Base-by-base conservation (phyloP, 2,888 invertebrate genomes). In the Microchrysa polita region DNA sequence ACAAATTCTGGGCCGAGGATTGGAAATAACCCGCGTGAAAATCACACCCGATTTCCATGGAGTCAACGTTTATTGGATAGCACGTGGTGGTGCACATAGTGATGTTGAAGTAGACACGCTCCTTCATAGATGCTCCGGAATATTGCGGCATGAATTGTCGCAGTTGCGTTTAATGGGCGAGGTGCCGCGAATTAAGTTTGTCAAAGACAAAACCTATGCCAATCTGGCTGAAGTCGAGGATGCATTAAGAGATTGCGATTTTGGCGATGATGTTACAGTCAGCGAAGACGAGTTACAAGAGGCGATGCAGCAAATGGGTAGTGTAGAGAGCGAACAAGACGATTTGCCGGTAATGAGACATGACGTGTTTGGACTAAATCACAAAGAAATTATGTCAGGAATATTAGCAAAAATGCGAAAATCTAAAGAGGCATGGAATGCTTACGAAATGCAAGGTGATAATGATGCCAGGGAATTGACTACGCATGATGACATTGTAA, bases 41-140 rank as follows among this genome's bases (percentile, higher is more conserved):
- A 86, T 94, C 2, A 86, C 90, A 0, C 84, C 88, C 60, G 91
- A 94, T 82, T 91, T 91, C 78, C 86, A 88, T 22, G 82, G 85
- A 10, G 84, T 94, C 0, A 90, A 91, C 82, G 90, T 94, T 0
- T 93, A 87, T 80, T 94, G 94, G 94, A 83, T 89, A 59, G 87
- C 89, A 67, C 89, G 87, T 79, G 88, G 88, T 79, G 88, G 88
- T 0, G 79, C 81, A 1, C 81, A 84, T 20, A 88, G 90, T 77
- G 89, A 91, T 79, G 81, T 83, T 1, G 84, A 87, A 61, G 86
- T 88, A 0, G 89, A 90, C 74, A 79, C 81, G 23, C 75, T 89
- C 7, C 82, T 94, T 1, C 84, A 86, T 55, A 86, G 84, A 61
- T 86, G 87, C 76, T 89, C 90, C 0, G 89, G 89, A 0, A 81